Evolutionary conservation across 2,888 invertebrate genomes (phyloP), one percentile per base, ranked within the genome.

Genomic region (Ophion slaviceki): DNA sequence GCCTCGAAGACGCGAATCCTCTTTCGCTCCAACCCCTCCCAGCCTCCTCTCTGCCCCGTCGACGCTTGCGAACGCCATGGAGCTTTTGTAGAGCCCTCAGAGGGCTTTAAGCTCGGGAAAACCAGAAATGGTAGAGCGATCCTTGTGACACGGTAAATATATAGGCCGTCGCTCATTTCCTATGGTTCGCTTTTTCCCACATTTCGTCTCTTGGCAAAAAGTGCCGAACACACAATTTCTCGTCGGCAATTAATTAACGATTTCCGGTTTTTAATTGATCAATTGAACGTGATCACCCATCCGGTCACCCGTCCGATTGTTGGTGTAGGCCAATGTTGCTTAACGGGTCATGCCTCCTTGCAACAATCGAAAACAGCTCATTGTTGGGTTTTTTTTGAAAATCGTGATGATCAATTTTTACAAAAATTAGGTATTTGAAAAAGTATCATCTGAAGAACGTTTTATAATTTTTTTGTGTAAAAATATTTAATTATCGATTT

Each of bases 11-110:
- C 84, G 84, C 71, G 87, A 89, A 90, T 90, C 90, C 87, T 88
- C 90, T 86, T 91, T 90, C 88, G 86, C 86, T 76, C 86, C 86
- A 89, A 36, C 84, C 87, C 83, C 89, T 82, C 79, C 70, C 61
- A 17, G 24, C 61, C 20, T n/a, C 40, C 28, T 24, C 14, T 14
- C 14, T 61, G 24, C 8, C 40, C 40, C 1, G 8, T 78, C 72
- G 70, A 82, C 86, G 70, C 75, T 80, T 61, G 62, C n/a, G 59
- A 80, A 71, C 71, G 68, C 47, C 78, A 59, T 78, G 85, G 77
- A 87, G 87, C 76, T 84, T 82, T 82, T 87, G 45, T 78, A 84
- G 67, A 88, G 67, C 86, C 86, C 83, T 86, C 59, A 62, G 78
- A 85, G 80, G 86, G 85, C 78, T 86, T 79, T 82, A 80, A 87